A percentile compares a stretch with the other conserved stretches of the same genome.
Conservation (phyloP, 2,888 invertebrate species). For the Mesorhabditis spiculigera region DNA sequence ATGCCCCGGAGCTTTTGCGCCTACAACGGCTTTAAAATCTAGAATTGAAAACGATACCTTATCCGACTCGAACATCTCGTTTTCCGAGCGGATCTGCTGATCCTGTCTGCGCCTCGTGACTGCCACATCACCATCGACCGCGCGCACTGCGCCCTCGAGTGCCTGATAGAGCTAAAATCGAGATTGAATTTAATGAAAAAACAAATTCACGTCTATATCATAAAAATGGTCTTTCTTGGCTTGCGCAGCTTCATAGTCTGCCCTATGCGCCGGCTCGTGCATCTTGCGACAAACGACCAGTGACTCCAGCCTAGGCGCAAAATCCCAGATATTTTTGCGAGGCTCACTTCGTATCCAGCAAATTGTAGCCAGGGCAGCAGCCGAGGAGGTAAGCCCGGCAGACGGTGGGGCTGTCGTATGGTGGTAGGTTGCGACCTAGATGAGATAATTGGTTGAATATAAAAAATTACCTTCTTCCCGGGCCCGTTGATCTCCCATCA, state of each 20-base stretch:
- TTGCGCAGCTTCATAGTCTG: slow-evolving; percentile 89
- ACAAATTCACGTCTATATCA: slow-evolving; percentile 75
- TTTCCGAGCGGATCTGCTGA: no score
- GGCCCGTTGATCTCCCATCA: slow-evolving; percentile 85
- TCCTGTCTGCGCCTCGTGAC: slow-evolving; percentile 24
- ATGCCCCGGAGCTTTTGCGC: no score
- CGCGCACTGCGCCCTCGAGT: slow-evolving; percentile 42
- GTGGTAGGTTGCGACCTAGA: slow-evolving; percentile 41
- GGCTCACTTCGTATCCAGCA: no score
- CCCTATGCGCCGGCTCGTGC: slow-evolving; percentile 95
- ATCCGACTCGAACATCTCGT: no score
- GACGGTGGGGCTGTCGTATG: slow-evolving; percentile 65
- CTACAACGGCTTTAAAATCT: no score
- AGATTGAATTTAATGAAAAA: slow-evolving; percentile 3
- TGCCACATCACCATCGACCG: slow-evolving; percentile 49
- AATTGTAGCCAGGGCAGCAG: slow-evolving; percentile 76
- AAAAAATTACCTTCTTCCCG: slow-evolving; percentile 51
- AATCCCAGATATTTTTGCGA: no score
- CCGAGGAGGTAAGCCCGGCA: slow-evolving; percentile 98
- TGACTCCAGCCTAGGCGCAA: slow-evolving; percentile 16
- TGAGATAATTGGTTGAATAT: background rate
- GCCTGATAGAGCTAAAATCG: slow-evolving; percentile 45
- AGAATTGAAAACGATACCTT: no score
- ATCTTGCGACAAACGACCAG: slow-evolving; percentile 78
- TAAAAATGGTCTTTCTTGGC: slow-evolving; percentile 86